These are phyloP conservation scores for Cotesia vestalis DNA, from an alignment of 1,140 invertebrate genomes.

Conservation along the genomic window DNA sequence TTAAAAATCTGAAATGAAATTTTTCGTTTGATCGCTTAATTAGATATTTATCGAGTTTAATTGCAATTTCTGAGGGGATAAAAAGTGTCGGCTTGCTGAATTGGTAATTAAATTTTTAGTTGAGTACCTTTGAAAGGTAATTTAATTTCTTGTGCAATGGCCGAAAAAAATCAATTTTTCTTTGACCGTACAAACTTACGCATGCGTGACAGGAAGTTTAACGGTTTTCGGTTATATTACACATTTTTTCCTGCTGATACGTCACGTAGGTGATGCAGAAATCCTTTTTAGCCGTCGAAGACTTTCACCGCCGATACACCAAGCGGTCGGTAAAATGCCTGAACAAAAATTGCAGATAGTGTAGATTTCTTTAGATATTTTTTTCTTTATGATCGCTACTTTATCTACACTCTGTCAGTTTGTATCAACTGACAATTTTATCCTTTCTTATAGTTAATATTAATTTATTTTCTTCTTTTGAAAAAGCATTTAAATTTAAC, in stretches of 20 bases:
- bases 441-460: conserved; percentile 42
- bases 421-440: conserved; percentile 31
- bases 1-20: too few species aligned
- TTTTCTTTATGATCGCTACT: conserved; percentile 28
- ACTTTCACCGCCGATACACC: conserved; percentile 31
- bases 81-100: background rate
- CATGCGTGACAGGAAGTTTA: conserved; percentile 36
- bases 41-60: too few species aligned
- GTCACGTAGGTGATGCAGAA: too few species aligned
- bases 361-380: conserved; percentile 1
- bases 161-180: conserved; percentile 52
- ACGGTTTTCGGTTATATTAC: background rate
- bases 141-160: conserved; percentile 48
- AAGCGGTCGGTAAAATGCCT: conserved; percentile 9
- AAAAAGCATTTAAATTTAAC: conserved; percentile 5
- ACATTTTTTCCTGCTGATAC: background rate
- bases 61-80: too few species aligned
- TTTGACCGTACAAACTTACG: conserved; percentile 19
- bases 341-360: background rate
- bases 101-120: conserved; percentile 13
- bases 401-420: conserved; percentile 15
- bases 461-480: conserved; percentile 44
- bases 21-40: too few species aligned
- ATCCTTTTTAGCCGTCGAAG: conserved; percentile 32
- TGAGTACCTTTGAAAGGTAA: conserved; percentile 42